These are phyloP conservation scores for Ivindomyrus marchei DNA, from an alignment of 2,113 vertebrate species.

Conservation along the genomic window DNA sequence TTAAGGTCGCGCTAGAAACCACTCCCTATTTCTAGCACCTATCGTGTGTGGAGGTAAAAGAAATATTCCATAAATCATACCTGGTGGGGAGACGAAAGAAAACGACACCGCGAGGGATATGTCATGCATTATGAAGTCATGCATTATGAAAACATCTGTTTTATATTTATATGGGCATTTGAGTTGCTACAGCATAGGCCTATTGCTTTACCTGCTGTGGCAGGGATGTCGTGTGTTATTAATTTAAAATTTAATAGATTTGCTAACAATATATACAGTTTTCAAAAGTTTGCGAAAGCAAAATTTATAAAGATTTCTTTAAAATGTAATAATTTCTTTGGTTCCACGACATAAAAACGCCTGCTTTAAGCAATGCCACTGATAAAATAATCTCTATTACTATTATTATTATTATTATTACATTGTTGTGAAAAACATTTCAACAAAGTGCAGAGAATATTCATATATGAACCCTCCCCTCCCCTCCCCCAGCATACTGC, in stretches of 20 bases:
- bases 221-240: background rate
- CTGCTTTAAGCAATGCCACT: background rate
- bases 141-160: background rate
- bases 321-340: background rate
- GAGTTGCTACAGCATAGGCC: background rate
- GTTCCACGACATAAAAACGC: background rate
- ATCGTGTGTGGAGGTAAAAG: background rate
- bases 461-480: background rate
- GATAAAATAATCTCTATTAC: background rate
- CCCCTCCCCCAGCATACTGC: background rate
- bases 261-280: background rate
- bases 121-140: background rate
- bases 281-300: background rate
- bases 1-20: background rate
- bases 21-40: background rate
- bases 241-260: background rate
- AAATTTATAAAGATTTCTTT: background rate
- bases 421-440: background rate
- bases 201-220: background rate
- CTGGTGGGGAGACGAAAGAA: background rate
- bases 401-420: background rate
- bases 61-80: background rate
- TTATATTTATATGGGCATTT: background rate
- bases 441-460: background rate
- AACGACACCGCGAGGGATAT: background rate